A percentile compares a stretch with the other conserved stretches of the same genome.
Conservation (phyloP, 2,797 vertebrate genomes). For the Ctenopoma multispine region DNA sequence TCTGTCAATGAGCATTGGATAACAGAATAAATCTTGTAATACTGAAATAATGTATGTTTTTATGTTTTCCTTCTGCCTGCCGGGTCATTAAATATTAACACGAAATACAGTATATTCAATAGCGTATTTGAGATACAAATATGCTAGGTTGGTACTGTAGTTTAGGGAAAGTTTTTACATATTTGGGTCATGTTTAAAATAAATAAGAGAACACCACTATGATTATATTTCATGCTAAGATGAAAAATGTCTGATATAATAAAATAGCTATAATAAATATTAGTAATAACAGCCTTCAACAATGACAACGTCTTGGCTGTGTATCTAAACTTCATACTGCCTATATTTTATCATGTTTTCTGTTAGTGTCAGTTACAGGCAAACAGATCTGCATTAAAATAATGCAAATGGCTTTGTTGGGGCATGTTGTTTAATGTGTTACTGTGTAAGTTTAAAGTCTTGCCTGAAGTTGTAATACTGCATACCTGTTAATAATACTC, state of each 20-base stretch:
- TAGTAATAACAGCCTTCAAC: too few relatives aligned
- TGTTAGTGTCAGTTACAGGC: too few relatives aligned
- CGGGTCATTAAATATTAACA: neutral
- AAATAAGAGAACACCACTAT: neutral
- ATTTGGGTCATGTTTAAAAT: neutral
- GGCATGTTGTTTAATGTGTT: too few relatives aligned
- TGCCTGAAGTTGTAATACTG: neutral
- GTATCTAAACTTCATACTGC: too few relatives aligned
- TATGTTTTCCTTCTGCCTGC: neutral
- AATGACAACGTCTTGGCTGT: too few relatives aligned
- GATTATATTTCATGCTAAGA: too few relatives aligned
- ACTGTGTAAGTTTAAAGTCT: too few relatives aligned
- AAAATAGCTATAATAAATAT: too few relatives aligned
- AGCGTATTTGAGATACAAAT: neutral
- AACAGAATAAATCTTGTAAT: constrained; percentile 1
- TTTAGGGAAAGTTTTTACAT: neutral
- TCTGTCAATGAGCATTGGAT: constrained; percentile 3
- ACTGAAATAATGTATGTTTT: neutral
- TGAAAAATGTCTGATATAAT: too few relatives aligned
- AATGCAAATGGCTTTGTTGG: neutral
- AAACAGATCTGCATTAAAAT: neutral
- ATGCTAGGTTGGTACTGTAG: neutral
- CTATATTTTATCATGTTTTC: too few relatives aligned
- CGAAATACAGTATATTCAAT: neutral
- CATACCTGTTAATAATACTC: too few relatives aligned